These are phyloP conservation scores for Canis aureus DNA, from an alignment of 2,113 vertebrate species.

Conservation along the genomic window DNA sequence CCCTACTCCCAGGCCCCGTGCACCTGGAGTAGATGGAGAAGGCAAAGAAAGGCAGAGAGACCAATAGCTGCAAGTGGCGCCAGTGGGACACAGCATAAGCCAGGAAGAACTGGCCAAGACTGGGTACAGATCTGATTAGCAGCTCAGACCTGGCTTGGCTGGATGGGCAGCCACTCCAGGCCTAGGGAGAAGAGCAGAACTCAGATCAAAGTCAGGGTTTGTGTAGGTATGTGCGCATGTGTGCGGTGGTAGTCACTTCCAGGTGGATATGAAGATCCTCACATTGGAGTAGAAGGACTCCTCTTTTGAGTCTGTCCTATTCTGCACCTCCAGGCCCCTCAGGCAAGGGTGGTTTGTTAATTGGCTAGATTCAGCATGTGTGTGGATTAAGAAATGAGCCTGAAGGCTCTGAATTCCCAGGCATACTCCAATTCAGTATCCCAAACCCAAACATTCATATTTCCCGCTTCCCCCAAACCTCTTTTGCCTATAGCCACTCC, in stretches of 20 bases:
- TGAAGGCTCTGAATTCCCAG: not conserved
- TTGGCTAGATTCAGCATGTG: not conserved
- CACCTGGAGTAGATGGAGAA: constrained; percentile 78
- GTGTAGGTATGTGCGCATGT: not conserved
- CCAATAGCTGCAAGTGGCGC: constrained; percentile 66
- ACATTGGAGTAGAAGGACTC: not conserved
- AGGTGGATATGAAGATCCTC: not conserved
- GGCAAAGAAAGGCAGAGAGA: constrained; percentile 72
- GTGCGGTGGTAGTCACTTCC: no score
- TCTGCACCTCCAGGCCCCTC: not conserved
- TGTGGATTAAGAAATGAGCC: not conserved
- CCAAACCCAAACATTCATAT: not conserved
- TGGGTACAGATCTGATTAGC: constrained; percentile 48
- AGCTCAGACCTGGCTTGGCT: constrained; percentile 43
- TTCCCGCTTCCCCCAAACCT: not conserved
- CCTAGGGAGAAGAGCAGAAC: constrained; percentile 69
- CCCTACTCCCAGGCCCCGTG: not conserved
- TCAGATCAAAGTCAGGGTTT: not conserved
- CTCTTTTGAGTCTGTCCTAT: not conserved
- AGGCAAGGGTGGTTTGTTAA: not conserved
- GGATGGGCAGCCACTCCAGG: constrained; percentile 76
- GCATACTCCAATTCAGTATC: not conserved
- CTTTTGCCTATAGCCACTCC: not conserved
- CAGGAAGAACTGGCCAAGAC: constrained; percentile 65
- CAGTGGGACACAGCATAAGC: constrained; percentile 72